Percentiles rank a stretch among this genome's conserved stretches.
Conservation (phyloP, 2,888 invertebrate genomes). For the Leptura quadrifasciata region DNA sequence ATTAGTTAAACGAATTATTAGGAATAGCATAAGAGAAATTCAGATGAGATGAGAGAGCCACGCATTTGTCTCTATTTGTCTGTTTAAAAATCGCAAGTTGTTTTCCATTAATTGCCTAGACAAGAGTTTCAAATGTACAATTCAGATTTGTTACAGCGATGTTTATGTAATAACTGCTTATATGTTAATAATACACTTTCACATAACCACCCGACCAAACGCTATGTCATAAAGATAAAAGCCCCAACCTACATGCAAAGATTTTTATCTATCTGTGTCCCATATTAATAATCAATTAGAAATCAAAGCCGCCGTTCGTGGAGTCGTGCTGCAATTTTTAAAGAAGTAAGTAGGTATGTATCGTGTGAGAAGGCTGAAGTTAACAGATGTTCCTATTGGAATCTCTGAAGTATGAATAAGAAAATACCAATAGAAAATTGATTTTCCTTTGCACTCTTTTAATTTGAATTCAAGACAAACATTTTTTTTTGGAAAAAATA, state of each 20-base stretch:
- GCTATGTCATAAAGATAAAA: background rate
- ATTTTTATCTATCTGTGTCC: background rate
- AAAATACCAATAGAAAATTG: too few relatives aligned
- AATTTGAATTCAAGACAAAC: too few relatives aligned
- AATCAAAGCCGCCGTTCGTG: background rate
- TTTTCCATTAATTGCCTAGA: background rate
- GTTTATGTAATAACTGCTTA: constrained; percentile 7
- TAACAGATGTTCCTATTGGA: too few relatives aligned
- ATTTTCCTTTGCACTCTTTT: too few relatives aligned
- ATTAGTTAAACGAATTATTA: background rate
- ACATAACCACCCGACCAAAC: background rate
- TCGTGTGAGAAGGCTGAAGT: background rate
- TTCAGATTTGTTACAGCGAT: background rate
- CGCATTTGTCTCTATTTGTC: background rate
- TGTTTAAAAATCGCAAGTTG: background rate
- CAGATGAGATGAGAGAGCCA: background rate
- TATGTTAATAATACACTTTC: constrained; percentile 7
- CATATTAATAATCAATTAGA: background rate
- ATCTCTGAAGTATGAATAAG: too few relatives aligned
- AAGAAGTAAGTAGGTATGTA: background rate
- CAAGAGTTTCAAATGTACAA: background rate
- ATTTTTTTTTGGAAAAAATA: too few relatives aligned
- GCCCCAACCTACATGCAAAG: background rate
- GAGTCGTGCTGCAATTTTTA: background rate
- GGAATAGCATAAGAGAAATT: background rate